Evolutionary conservation across 2,113 vertebrate species (phyloP), one percentile per base, ranked within the genome.

Genomic region (Progne subis): DNA sequence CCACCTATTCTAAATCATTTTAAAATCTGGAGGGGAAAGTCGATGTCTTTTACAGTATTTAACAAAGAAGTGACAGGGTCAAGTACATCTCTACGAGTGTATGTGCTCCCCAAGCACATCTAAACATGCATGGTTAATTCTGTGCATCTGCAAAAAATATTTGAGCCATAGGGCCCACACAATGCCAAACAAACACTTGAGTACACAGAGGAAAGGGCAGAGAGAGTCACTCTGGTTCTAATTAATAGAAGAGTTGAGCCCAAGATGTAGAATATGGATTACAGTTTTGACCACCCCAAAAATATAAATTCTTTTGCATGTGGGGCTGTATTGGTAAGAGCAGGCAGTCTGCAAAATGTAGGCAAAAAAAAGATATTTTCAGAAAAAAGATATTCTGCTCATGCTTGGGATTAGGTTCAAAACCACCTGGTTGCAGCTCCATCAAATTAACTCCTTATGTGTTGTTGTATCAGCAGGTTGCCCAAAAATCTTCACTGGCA

Each of bases 81-180:
- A 94, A 92, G 91, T 95, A 81, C 49, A 61, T 94, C 72, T 81
- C 83, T 44, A 26, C 4, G 10, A 56, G 53, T 72, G 76, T 83
- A 53, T 92, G 76, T 75, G 80, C 84, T 97, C 88, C 93, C 95
- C 57, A 84, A 86, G 77, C 85, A 94, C 92, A 93, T 91, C 94
- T 93, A 95, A 97, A 96, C 86, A 86, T 65, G 82, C 46, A 43
- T 31, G 52, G 72, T 75, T 96, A 96, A 86, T 93, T 86, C 93
- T 82, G 53, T 78, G 92, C 93, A 95, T 96, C 94, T 97, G 96
- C 94, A 94, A 88, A 96, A 93, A 84, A 60, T 94, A 86, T 90
- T 80, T 70, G 82, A 94, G 85, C 67, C 91, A 59, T 29, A 85
- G 90, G 59, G 86, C 95, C 94, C 95, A 90, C 82, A 90, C 93